These are phyloP conservation scores for Manis javanica DNA, from an alignment of 2,797 vertebrate genomes.

Conservation along the genomic window DNA sequence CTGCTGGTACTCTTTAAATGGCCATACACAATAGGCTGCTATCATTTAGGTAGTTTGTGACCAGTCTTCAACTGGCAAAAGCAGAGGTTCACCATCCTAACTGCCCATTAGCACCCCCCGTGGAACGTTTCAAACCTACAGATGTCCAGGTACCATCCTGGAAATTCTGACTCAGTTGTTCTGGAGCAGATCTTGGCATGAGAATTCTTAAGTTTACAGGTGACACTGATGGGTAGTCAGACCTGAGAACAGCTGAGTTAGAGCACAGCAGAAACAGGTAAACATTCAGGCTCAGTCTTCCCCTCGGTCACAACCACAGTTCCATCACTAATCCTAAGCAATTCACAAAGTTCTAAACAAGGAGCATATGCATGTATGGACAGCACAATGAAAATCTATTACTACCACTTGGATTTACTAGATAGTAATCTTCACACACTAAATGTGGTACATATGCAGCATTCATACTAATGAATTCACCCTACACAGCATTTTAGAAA, in stretches of 20 bases:
- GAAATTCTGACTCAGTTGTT: constrained; percentile 16
- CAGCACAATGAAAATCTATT: neutral
- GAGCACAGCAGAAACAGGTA: neutral
- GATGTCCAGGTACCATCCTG: neutral
- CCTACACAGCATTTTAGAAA: constrained; percentile 22
- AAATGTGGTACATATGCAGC: neutral
- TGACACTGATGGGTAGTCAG: neutral
- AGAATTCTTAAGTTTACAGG: constrained; percentile 22
- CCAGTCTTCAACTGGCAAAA: neutral
- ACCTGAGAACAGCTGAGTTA: neutral
- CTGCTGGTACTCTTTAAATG: neutral
- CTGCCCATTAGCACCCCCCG: neutral
- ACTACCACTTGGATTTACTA: neutral
- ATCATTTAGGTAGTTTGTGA: neutral
- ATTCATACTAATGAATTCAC: constrained; percentile 30
- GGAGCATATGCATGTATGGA: neutral
- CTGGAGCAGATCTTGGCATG: neutral
- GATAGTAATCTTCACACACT: neutral
- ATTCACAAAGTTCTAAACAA: constrained; percentile 26
- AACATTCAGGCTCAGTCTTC: neutral
- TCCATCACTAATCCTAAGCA: neutral
- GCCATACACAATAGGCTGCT: neutral
- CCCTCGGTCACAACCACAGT: neutral
- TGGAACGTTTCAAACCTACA: neutral
- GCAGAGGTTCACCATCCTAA: neutral